Evolutionary conservation across 2,888 invertebrate genomes (phyloP), one percentile per base, ranked within the genome.

Genomic region (Dicyrtomina minuta): DNA sequence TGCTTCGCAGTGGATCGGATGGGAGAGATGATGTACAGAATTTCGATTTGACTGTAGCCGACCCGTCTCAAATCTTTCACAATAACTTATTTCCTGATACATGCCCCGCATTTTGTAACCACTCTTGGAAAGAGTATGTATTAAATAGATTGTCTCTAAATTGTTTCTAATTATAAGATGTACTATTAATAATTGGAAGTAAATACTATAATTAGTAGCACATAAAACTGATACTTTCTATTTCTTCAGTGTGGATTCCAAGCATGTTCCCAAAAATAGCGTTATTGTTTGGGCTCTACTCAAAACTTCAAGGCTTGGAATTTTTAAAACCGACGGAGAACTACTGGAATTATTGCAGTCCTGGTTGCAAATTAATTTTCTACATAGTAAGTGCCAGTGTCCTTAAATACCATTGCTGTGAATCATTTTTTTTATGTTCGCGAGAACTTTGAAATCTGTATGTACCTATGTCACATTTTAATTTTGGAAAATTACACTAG

Each of bases 241-340:
- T 17, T 20, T 10, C 17, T 10, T 49, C 10, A 20, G 1, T n/a
- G 8, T 46, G 22, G 49, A 15, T 10, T n/a, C 3, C 49, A 20
- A 10, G 10, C 49, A 2, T 49, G n/a, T n/a, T n/a, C n/a, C n/a
- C n/a, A n/a, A n/a, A n/a, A n/a, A n/a, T n/a, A n/a, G n/a, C n/a
- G n/a, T n/a, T n/a, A n/a, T n/a, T n/a, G n/a, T n/a, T n/a, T 61
- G 61, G 61, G 26, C 61, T 4, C n/a, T 61, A 26, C 24, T 46
- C 26, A n/a, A 46, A n/a, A 15, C 46, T 20, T 26, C 15, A 61
- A 44, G 46, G 17, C 5, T 46, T n/a, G 26, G 27, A 3, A 15
- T 46, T 1, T 46, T 61, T 17, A 17, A 13, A 13, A n/a, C n/a
- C 15, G 44, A 61, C 49, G 61, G 43, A 17, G 61, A 61, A 24